Conservation (phyloP, 2,888 invertebrate genomes). For the Eurytoma californica region DNA sequence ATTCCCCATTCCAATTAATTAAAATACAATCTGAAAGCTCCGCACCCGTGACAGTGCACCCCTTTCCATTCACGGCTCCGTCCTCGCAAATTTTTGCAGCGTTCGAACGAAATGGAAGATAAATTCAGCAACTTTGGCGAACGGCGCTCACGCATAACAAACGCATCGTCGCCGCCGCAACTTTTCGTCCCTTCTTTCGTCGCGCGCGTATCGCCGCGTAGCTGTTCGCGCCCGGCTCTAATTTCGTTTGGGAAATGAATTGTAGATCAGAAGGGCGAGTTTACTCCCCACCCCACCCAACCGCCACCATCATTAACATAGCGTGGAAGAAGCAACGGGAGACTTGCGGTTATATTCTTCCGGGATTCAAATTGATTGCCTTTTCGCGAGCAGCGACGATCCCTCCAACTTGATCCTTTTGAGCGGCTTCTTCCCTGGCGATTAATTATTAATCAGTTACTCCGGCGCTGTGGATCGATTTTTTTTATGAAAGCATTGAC, state of each 20-base stretch:
- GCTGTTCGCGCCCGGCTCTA: constrained; percentile 46
- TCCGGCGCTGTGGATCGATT: too few species aligned
- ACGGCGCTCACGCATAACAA: constrained; percentile 69
- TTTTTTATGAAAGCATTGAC: too few species aligned
- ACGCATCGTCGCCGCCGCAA: constrained; percentile 58
- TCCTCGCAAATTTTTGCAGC: neutral
- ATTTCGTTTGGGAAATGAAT: constrained; percentile 58
- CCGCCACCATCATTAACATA: constrained; percentile 7
- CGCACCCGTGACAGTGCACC: too few species aligned
- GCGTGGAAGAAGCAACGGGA: neutral
- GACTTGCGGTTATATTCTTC: constrained; percentile 9
- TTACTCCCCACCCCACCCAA: neutral
- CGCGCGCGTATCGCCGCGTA: constrained; percentile 8
- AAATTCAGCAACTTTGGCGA: neutral
- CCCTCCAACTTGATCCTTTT: neutral
- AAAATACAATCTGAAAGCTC: too few species aligned
- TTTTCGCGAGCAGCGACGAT: neutral
- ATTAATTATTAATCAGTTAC: constrained; percentile 27
- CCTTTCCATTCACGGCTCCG: too few species aligned
- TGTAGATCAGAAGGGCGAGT: constrained; percentile 50
- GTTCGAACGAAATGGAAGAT: too few species aligned
- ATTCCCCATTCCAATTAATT: too few species aligned
- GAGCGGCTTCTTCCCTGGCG: neutral
- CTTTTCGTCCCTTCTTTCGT: constrained; percentile 21
- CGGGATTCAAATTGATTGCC: constrained; percentile 29